Percentiles rank a stretch among this genome's conserved stretches.
These are phyloP conservation scores for Propithecus deckenii DNA, from an alignment of 2,797 vertebrate genomes.

Conservation along the genomic window DNA sequence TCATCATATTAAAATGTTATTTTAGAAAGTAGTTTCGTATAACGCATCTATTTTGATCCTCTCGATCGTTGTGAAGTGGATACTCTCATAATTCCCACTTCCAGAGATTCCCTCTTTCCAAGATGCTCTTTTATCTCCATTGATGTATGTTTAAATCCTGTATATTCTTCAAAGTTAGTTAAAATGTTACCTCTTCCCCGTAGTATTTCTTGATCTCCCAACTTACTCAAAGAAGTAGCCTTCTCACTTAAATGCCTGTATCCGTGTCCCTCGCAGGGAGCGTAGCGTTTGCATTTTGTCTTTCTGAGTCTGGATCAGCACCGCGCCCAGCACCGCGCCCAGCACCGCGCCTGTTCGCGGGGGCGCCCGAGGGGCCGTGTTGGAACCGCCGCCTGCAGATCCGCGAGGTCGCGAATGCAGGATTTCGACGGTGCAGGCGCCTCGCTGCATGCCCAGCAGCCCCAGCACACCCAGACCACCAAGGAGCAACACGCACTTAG, in stretches of 20 bases:
- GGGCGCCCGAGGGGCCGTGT: too few relatives aligned
- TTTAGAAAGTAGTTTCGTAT: constrained; percentile 1
- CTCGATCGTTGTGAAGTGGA: neutral
- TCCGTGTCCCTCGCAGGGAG: neutral
- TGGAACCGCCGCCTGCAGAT: neutral
- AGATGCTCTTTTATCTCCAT: neutral
- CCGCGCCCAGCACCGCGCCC: neutral
- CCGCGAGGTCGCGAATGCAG: neutral
- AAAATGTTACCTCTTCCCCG: neutral
- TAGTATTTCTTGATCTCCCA: neutral
- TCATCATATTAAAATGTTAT: neutral
- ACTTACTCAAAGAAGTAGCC: neutral
- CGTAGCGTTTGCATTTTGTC: neutral
- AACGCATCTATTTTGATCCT: neutral
- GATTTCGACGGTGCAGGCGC: neutral
- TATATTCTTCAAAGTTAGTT: neutral
- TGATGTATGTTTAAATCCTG: neutral
- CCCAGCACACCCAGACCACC: rapidly evolving
- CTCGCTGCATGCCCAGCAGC: rapidly evolving
- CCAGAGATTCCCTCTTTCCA: neutral
- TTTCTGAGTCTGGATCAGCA: neutral
- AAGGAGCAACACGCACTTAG: neutral
- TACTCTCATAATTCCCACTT: neutral
- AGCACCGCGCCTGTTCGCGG: too few relatives aligned
- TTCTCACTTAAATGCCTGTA: neutral